phyloP scores from a whole-genome alignment of 2,113 vertebrate genomes.

The Rhinolophus ferrumequinum region DNA sequence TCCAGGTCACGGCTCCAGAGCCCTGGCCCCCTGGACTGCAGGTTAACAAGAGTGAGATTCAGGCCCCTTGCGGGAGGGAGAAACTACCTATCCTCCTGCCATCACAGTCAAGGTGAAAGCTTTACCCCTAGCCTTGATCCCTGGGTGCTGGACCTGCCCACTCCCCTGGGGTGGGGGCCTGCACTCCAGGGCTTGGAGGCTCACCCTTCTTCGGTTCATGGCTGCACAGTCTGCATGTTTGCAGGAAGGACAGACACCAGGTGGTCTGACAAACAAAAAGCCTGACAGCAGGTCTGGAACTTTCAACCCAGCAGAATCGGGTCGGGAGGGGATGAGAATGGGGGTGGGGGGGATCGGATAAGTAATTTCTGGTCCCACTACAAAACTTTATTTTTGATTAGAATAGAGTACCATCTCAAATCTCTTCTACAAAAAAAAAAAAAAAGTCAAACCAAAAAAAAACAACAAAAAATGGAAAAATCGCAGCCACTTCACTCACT shows the following conservation, averaged over 20 bases:
- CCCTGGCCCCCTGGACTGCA: not conserved
- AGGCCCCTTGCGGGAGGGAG: not conserved
- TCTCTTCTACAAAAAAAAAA: conserved; percentile 65
- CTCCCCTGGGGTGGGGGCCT: not conserved
- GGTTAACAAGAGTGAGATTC: not conserved
- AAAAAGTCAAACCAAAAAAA: not conserved
- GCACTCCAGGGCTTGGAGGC: not conserved
- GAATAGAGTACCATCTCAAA: conserved; percentile 82
- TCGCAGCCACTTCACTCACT: conserved; percentile 63
- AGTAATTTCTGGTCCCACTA: conserved; percentile 81
- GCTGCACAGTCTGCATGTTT: not conserved
- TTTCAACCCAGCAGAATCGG: conserved; percentile 1
- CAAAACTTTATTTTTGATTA: conserved; percentile 76
- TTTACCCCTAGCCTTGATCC: not conserved
- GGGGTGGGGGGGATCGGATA: not conserved
- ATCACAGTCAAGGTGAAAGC: not conserved
- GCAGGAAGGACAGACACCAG: not conserved
- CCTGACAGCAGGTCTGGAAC: conserved; percentile 22
- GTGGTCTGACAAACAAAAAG: conserved; percentile 1
- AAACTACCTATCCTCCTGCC: not conserved
- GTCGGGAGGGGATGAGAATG: not conserved
- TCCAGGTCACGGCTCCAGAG: not conserved
- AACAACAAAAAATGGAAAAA: not conserved
- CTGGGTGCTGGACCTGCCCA: not conserved
- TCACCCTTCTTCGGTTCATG: not conserved